Base-by-base conservation (phyloP, 1,140 invertebrate species). In the Streblospio benedicti region DNA sequence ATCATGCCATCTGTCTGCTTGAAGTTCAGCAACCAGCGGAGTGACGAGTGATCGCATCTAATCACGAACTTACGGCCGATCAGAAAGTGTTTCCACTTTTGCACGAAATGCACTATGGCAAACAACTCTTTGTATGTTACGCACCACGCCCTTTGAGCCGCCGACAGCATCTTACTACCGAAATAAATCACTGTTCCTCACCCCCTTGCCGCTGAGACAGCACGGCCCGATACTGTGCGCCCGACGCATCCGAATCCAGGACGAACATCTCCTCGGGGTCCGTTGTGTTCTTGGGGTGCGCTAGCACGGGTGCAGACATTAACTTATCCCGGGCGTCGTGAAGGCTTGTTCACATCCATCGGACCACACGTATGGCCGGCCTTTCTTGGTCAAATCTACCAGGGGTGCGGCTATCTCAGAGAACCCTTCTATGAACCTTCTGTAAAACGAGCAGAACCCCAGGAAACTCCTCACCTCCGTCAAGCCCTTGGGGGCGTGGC, bases 181-280 rank as follows among this genome's bases (percentile, higher is more conserved):
- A 67, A 72, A 1, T 65, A 64, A 0, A 71, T 66, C 0, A 67
- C 65, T 63, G 30, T 41, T 68, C 63, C 16, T 32, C 58, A 5
- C 68, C 67, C 31, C 69, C 63, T 18, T 69, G 59, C 6, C 67
- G 59, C 65, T 81, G 78, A 14, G 69, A 67, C n/a, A 81, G 49
- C 4, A 78, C 70, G 25, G 72, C 77, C 6, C 45, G 14, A 23
- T 16, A 16, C 9, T 14, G 9, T 12, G 14, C 9, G 9, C 23
- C 12, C 6, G 45, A 49, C 9, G 45, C 12, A 23, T 49, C 45
- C 12, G 45, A 16, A 23, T 49, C 45, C 45, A 49, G 20, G 9
- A 49, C 9, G 20, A 49, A 49, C 0, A 63, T 64, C 12, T 14
- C 9, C 14, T 49, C 45, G 20, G 14, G 23, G 12, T 49, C 45